Evolutionary conservation across 1,140 invertebrate species (phyloP), one percentile per base, ranked within the genome.

Genomic region (Andrena cerasifolii): DNA sequence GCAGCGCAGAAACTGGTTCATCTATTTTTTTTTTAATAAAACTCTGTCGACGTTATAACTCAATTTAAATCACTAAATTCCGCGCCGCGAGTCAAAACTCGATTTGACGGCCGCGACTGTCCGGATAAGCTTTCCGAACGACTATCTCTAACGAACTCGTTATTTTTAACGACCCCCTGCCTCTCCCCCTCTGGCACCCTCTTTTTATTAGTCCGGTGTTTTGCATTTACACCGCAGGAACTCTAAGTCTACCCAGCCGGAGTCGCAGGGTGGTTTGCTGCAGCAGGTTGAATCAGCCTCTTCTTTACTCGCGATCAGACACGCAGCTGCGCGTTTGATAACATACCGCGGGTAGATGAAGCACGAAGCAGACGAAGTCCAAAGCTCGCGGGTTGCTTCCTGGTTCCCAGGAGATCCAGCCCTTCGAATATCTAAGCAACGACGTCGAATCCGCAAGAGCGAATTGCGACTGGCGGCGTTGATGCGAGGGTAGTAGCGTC

Each of bases 71-170:
- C 74, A 58, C 74, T 71, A 71, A 59, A 70, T 47, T 24, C 53
- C 18, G 45, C 12, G 31, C 24, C 45, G 16, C 65, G 74, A 77
- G 66, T 68, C 54, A n/a, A 33, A 51, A 71, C 45, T 70, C 61
- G 31, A 77, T 70, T 77, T 66, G 74, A 77, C 59, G 31, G 45
- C 43, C 43, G 45, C 45, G 40, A 47, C 53, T 28, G 43, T 51
- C 12, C 65, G 65, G 31, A 77, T 68, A 75, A 75, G 62, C 73
- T 53, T 36, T 24, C 53, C 43, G 33, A 59, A 77, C 56, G 24
- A 21, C 54, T 43, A 59, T 77, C 74, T 77, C 74, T 71, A 77
- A 77, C 74, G 65, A 70, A 77, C 74, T 77, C 74, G 74, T 77
- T 77, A 77, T 77, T 77, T 77, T 77, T 77, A 71, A 77, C 74